phyloP scores from a whole-genome alignment of 2,113 vertebrate species.

The Castor canadensis region DNA sequence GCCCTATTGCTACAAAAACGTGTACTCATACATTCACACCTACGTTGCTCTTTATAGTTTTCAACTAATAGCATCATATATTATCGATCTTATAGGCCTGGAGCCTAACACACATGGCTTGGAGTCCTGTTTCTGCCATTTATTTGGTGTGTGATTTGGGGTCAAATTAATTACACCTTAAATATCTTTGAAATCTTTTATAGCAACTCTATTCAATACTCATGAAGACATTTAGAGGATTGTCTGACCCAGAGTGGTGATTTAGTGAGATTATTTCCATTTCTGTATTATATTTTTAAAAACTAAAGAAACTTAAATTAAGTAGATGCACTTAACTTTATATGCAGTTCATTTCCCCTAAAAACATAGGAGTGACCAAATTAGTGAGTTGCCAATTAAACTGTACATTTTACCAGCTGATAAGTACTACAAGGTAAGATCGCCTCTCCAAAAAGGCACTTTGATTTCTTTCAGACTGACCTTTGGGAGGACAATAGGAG shows the following conservation, averaged over 20 bases:
- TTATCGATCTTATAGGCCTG: not conserved
- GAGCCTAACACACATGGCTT: not conserved
- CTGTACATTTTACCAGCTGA: not conserved
- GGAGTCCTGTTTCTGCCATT: not conserved
- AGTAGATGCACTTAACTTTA: not conserved
- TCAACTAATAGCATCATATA: not conserved
- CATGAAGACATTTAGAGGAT: not conserved
- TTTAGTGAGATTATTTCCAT: not conserved
- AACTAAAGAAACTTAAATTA: not conserved
- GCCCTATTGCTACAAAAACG: not conserved
- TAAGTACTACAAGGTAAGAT: not conserved
- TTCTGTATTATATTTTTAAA: not conserved
- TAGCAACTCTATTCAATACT: not conserved
- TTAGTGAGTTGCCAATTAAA: not conserved
- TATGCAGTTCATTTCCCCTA: not conserved
- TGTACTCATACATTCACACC: not conserved
- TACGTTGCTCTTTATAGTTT: not conserved
- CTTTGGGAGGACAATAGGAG: not conserved
- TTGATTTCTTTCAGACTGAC: not conserved
- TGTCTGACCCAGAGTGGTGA: not conserved
- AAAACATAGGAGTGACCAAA: not conserved
- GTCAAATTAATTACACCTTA: slow-evolving; percentile 2
- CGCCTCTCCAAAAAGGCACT: not conserved
- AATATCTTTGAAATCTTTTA: slow-evolving; percentile 24
- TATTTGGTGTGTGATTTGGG: not conserved